A percentile compares a stretch with the other conserved stretches of the same genome.
Evolutionary conservation across 2,797 vertebrate species (phyloP).

Genomic region (Danio tinwini): DNA sequence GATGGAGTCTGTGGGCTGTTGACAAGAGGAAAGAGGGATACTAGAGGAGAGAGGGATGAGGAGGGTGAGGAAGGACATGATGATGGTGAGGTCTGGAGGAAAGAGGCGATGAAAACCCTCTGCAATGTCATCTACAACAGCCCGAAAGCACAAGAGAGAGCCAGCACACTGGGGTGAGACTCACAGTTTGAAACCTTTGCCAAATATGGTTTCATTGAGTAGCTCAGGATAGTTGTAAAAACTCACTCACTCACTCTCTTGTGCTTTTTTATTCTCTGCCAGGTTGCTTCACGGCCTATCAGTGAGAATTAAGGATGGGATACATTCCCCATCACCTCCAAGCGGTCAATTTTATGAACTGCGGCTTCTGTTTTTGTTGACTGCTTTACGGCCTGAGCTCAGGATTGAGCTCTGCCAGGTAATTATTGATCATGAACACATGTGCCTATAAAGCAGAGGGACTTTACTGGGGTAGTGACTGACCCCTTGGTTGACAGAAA

Average conservation of each 20-base stretch:
- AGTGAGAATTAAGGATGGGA: conserved; percentile 68
- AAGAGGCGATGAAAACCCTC: conserved; percentile 82
- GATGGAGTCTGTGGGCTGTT: conserved; percentile 40
- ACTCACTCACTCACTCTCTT: neutral
- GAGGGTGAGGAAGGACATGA: conserved; percentile 63
- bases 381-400: conserved; percentile 78
- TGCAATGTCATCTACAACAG: conserved; percentile 85
- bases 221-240: neutral
- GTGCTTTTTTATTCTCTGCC: conserved; percentile 21
- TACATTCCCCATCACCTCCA: conserved; percentile 66
- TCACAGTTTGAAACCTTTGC: neutral
- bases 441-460: neutral
- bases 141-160: conserved; percentile 80
- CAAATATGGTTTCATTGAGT: neutral
- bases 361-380: conserved; percentile 82
- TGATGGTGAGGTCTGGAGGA: conserved; percentile 68
- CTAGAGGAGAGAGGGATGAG: conserved; percentile 56
- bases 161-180: conserved; percentile 73
- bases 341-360: conserved; percentile 81
- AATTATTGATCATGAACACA: neutral
- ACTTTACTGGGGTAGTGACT: neutral
- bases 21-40: conserved; percentile 57
- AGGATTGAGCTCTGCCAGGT: conserved; percentile 76
- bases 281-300: conserved; percentile 76
- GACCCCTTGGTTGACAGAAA: neutral